Conservation (phyloP, 2,113 vertebrate species). For the Trematomus loennbergii region DNA sequence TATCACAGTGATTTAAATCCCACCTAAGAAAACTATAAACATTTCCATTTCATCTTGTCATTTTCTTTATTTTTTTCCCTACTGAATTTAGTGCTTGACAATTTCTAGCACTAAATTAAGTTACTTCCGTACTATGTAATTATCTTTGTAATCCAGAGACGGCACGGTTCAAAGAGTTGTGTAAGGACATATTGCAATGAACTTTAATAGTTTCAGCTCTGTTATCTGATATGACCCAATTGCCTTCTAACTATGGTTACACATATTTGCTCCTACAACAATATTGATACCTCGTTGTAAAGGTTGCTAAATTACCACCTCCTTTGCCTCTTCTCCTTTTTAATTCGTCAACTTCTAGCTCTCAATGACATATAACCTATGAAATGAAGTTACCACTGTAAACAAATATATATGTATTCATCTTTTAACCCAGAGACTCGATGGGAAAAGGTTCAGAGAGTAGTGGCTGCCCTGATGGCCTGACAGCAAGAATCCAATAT, state of each 20-base stretch:
- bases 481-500: not conserved
- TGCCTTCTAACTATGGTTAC: too few species aligned
- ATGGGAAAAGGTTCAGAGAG: not conserved
- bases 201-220: too few species aligned
- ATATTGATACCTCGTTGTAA: too few species aligned
- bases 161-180: too few species aligned
- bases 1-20: not conserved
- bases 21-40: slow-evolving; percentile 40
- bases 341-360: not conserved
- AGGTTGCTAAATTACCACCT: too few species aligned
- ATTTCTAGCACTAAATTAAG: not conserved
- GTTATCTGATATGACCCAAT: too few species aligned
- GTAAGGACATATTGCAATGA: too few species aligned
- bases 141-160: too few species aligned
- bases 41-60: slow-evolving; percentile 6
- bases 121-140: too few species aligned
- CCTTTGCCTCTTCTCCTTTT: too few species aligned
- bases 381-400: not conserved
- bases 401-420: not conserved
- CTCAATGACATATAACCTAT: not conserved
- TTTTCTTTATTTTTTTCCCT: not conserved
- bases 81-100: not conserved
- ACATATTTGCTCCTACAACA: too few species aligned
- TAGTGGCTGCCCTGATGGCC: not conserved
- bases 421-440: not conserved